Base-by-base conservation (phyloP, 2,888 invertebrate genomes). In the Aricia artaxerxes region DNA sequence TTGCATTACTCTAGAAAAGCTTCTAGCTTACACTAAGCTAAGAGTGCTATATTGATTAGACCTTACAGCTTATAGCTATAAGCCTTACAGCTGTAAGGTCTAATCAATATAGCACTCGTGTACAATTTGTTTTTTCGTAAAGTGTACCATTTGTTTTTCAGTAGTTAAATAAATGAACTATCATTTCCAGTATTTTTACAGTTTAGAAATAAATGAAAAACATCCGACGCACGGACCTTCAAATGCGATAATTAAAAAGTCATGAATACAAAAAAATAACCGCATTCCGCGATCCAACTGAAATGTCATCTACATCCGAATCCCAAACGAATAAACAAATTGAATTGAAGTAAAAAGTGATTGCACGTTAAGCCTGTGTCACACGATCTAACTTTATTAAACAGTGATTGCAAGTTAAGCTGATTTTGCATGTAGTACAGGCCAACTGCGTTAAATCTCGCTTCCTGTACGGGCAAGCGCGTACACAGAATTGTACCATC, bases 321-420 rank as follows among this genome's bases (percentile, higher is more conserved):
- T 61, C 16, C 24, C 64, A 61, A 78, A 35, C 78, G 76, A 76
- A 53, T 53, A 76, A 35, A 49, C 76, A 76, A 76, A 76, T 76
- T 57, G 53, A 75, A 76, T 75, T n/a, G 61, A 24, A 79, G 61
- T 76, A 69, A 79, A 76, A 76, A 69, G 49, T 64, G 44, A 79
- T 77, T 7, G 76, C 31, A 75, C 57, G 40, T 38, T 76, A 76
- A 76, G 35, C 69, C 69, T 13, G 4, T 69, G 69, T 69, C 7
- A 69, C 69, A 69, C 69, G 69, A 13, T 5, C 4, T 13, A 11
- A 69, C 13, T 35, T 69, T 13, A 57, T 4, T 16, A 16, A 57
- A 13, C 4, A 4, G 2, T 49, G 49, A 57, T 57, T 57, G 57
- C 16, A 57, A 4, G 57, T 57, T 57, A 57, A 57, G 57, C 13